These are phyloP conservation scores for Phalacrocorax carbo DNA, from an alignment of 2,113 vertebrate genomes.

Conservation along the genomic window DNA sequence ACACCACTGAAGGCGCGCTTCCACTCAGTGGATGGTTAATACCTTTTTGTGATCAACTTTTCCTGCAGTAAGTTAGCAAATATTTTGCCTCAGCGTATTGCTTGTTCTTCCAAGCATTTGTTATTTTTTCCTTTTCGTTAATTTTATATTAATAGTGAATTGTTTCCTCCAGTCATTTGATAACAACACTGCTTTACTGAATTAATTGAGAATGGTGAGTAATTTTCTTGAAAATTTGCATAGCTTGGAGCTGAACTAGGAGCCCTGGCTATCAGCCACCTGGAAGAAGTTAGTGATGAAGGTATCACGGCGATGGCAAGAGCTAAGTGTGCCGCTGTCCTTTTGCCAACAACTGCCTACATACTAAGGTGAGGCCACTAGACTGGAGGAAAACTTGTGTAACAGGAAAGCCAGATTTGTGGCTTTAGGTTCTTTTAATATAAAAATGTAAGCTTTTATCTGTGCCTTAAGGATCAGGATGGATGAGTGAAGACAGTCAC, in stretches of 20 bases:
- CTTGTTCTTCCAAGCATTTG: neutral
- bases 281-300: conserved; percentile 91
- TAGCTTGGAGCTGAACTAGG: conserved; percentile 90
- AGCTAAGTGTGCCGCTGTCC: conserved; percentile 82
- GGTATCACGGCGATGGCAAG: conserved; percentile 89
- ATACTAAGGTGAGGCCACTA: conserved; percentile 83
- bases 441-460: neutral
- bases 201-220: neutral
- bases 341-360: conserved; percentile 95
- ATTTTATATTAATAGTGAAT: neutral
- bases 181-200: neutral
- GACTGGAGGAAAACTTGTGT: neutral
- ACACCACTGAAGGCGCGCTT: neutral
- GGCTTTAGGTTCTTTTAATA: neutral
- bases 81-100: neutral
- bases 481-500: neutral
- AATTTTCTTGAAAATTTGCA: neutral
- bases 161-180: neutral
- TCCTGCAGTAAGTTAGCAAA: neutral
- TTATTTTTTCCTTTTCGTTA: neutral
- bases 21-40: fast-evolving
- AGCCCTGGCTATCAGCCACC: conserved; percentile 90
- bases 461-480: neutral
- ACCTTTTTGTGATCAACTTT: neutral
- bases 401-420: neutral